Base-by-base conservation (phyloP, 2,888 invertebrate species). In the Xestia rhomboidea region DNA sequence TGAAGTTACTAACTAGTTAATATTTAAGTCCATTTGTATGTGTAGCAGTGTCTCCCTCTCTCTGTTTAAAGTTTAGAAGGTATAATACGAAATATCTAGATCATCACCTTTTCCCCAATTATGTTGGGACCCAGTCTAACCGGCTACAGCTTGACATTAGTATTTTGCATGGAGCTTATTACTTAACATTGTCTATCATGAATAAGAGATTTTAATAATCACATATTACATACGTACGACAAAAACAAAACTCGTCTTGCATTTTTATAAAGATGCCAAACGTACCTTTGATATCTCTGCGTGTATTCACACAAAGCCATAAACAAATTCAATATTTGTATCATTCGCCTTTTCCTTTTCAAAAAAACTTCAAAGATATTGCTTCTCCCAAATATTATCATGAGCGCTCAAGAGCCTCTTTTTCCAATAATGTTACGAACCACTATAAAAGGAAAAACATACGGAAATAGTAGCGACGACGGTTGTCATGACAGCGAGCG, bases 391-490 rank as follows among this genome's bases (percentile, higher is more conserved):
- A 76, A 85, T 66, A 34, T 63, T 83, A 74, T 68, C 54, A 73
- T 68, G 46, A 70, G 64, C 27, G 41, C 76, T 82, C 73, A 82
- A 87, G 68, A 76, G 60, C 57, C 77, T 82, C 49, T 46, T 86
- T 64, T 79, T 62, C 72, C 69, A 76, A 73, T 81, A 77, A 69
- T 71, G 51, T 41, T 64, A 70, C 34, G 57, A 67, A 67, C 63
- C 30, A 54, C 71, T 51, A 64, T 71, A 83, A 78, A 81, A 74
- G 67, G 24, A 73, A 68, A 73, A 68, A 68, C 27, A 44, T 8
- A 2, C 38, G 24, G 60, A 81, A 71, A 77, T 76, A 67, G 76
- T 57, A 21, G 60, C 46, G 44, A 13, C 41, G n/a, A 13, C 41
- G n/a, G 79, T 69, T 77, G 49, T 34, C 62, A 77, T 69, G 71